phyloP scores from a whole-genome alignment of 2,113 vertebrate species.

The Campylomormyrus numenius region DNA sequence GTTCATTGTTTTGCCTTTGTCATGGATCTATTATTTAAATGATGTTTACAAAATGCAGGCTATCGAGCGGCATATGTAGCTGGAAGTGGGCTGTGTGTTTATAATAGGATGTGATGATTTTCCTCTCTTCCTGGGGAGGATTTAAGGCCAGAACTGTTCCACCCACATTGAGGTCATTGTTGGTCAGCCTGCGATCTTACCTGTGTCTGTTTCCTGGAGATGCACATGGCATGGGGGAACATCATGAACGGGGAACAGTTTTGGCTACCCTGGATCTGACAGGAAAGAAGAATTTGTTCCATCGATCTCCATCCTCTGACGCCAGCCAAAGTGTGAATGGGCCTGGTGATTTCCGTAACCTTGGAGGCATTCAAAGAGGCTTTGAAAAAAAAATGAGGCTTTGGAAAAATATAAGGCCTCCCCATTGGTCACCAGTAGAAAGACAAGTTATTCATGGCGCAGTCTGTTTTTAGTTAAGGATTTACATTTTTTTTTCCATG shows the following conservation, averaged over 20 bases:
- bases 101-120: not conserved
- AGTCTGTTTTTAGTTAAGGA: not conserved
- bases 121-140: not conserved
- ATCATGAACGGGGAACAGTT: too few species aligned
- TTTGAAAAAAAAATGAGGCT: not conserved
- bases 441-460: not conserved
- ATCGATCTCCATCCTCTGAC: not conserved
- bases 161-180: not conserved
- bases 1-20: not conserved
- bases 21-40: not conserved
- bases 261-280: not conserved
- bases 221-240: not conserved
- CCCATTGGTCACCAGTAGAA: not conserved
- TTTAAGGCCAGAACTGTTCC: not conserved
- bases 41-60: not conserved
- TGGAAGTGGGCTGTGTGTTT: not conserved
- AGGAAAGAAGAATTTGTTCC: not conserved
- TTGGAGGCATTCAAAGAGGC: not conserved
- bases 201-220: not conserved
- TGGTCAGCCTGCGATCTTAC: not conserved
- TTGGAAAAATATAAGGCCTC: not conserved
- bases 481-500: not conserved
- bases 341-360: not conserved
- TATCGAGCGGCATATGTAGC: not conserved
- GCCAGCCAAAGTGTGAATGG: not conserved